Evolutionary conservation across 2,113 vertebrate genomes (phyloP).

Genomic region (Strix uralensis): DNA sequence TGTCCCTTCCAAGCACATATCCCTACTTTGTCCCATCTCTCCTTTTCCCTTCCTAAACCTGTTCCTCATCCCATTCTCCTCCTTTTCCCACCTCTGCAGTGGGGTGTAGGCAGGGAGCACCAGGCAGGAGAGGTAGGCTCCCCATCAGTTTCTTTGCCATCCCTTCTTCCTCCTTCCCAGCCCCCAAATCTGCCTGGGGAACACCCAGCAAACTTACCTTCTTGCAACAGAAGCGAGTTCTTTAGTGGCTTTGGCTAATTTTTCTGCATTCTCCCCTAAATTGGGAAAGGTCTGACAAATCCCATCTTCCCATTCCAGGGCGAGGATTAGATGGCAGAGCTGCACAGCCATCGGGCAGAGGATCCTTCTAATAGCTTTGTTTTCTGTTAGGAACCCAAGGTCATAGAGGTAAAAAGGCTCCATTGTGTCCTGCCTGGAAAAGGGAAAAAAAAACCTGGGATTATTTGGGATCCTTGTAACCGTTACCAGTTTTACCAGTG

Average conservation of each 20-base stretch:
- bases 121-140: not conserved
- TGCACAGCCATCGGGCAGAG: conserved; percentile 18
- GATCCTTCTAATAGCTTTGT: not conserved
- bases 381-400: not conserved
- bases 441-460: not conserved
- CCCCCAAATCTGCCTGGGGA: rapidly evolving
- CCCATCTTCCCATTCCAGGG: not conserved
- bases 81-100: not conserved
- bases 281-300: not conserved
- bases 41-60: not conserved
- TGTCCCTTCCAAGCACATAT: not conserved
- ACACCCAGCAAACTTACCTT: not conserved
- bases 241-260: not conserved
- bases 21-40: not conserved
- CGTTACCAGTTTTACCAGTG: rapidly evolving
- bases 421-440: not conserved
- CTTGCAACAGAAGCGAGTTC: not conserved
- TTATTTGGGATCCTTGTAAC: not conserved
- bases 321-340: not conserved
- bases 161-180: not conserved
- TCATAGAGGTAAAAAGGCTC: not conserved
- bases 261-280: not conserved
- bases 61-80: not conserved
- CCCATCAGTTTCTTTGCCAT: not conserved
- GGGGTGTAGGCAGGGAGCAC: not conserved